Base-by-base conservation (phyloP, 2,113 vertebrate genomes). In the Pontoporia blainvillei region DNA sequence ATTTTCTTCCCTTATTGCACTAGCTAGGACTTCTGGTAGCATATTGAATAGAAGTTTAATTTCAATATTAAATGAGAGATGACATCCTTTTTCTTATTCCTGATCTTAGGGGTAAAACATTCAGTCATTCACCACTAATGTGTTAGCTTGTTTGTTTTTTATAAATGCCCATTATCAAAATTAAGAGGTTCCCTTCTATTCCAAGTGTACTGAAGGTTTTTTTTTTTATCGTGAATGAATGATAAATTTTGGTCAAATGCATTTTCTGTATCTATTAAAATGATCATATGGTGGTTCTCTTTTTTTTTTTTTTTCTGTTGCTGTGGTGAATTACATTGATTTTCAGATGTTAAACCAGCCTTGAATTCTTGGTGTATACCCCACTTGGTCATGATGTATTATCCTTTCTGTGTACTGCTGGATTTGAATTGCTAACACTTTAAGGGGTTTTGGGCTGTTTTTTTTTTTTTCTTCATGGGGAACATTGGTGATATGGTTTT, bases 241-340 rank as follows among this genome's bases (percentile, higher is more conserved):
- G 44, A 79, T 91, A 41, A 93, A 76, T 95, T 91, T 91, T 95
- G 41, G 69, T 78, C 34, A 94, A 54, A 44, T 59, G 46, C 44
- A 66, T 79, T 75, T 73, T 86, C 25, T 61, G 21, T 62, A 39
- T 57, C 54, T 94, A 18, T 69, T 83, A 66, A 91, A 91, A 57
- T 91, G 36, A 54, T 83, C 8, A 2, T 86, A 36, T 62, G 20
- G 2, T 81, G 61, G 78, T 61, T 71, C 34, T 64, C 27, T 76
- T 73, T 62, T 76, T 39, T 73, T 76, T 73, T 62, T 76, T 39
- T 73, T 54, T 21, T 5, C 11, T 76, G n/a, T 95, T 46, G 75
- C 29, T 83, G 8, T 87, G 18, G 13, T 75, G 29, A 87, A 79
- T 89, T 94, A 52, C n/a, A 73, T 49, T 64, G 29, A 79, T 79